Conservation (phyloP, 1,140 invertebrate genomes). For the Atta texana region DNA sequence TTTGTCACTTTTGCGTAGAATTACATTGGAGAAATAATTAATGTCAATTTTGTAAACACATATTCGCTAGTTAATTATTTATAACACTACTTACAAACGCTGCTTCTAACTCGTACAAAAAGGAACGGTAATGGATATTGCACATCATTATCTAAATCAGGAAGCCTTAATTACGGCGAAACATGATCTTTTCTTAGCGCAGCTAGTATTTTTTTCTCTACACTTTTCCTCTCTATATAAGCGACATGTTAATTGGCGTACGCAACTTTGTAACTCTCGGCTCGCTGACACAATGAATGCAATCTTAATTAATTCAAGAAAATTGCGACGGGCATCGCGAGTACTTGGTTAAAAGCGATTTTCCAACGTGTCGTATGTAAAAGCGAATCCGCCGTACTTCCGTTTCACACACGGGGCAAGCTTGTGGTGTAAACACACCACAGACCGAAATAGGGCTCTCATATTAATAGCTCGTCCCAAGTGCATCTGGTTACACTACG, state of each 20-base stretch:
- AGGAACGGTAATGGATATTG: background rate
- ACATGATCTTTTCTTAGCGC: slow-evolving; percentile 27
- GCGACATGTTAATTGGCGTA: background rate
- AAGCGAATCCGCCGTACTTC: slow-evolving; percentile 64
- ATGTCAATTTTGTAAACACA: slow-evolving; percentile 18
- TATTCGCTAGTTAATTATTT: background rate
- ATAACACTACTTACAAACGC: background rate
- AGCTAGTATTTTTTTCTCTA: background rate
- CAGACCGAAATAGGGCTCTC: slow-evolving; percentile 67
- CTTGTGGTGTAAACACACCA: slow-evolving; percentile 69
- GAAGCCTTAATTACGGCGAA: slow-evolving; percentile 10
- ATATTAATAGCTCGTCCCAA: slow-evolving; percentile 73
- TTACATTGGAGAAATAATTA: slow-evolving; percentile 7
- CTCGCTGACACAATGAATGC: background rate
- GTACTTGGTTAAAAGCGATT: slow-evolving; percentile 48
- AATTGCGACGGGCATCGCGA: slow-evolving; percentile 35
- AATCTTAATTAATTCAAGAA: slow-evolving; percentile 55
- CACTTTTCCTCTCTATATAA: background rate
- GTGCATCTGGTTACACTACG: slow-evolving; percentile 68
- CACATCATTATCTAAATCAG: slow-evolving; percentile 17
- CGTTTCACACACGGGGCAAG: slow-evolving; percentile 58
- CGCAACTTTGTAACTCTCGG: slow-evolving; percentile 1
- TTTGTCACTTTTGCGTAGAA: background rate
- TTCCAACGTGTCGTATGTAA: slow-evolving; percentile 41
- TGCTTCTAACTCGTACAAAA: background rate